Evolutionary conservation across 2,113 vertebrate genomes (phyloP), one percentile per base, ranked within the genome.

Genomic region (Saguinus midas): DNA sequence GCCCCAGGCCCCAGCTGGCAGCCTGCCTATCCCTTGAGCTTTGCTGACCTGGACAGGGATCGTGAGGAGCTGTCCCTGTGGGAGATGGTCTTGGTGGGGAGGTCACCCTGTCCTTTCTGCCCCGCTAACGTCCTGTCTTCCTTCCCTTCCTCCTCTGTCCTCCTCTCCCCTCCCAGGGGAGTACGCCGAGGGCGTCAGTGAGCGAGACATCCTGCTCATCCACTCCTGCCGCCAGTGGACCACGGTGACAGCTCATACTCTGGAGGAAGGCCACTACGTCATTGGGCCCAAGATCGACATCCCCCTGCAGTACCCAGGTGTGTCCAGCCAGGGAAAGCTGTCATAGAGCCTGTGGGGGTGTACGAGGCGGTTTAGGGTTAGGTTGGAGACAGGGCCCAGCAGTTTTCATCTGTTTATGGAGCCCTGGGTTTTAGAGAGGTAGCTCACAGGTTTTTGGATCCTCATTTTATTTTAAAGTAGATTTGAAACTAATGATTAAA

Each of bases 211-310:
- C 95, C 99, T 99, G 57, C 98, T 99, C 90, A 98, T 99, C 50
- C 99, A 99, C 97, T 99, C 99, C 72, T 99, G 99, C 97, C 99
- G 99, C 40, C 99, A 99, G 99, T 99, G 99, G 99, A 99, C 99
- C 5, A 99, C 99, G 0, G 99, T 99, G 98, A 99, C 99, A 0
- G 99, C 99, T 2, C 99, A 99, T 98, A 99, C 99, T 94, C 98
- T 99, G 97, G 99, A 99, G 98, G 99, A 99, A 97, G 99, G 99
- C 23, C 99, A 99, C 98, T 99, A 99, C 12, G 99, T 99, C 96
- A 99, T 99, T 6, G 99, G 99, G 82, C 99, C 99, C 98, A 99
- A 99, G 98, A 99, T 99, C 82, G 99, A 99, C 99, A 99, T 99
- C 98, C 99, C 99, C 2, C 98, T 99, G 84, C 99, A 99, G 96